A percentile compares a stretch with the other conserved stretches of the same genome.
Evolutionary conservation across 1,140 invertebrate genomes (phyloP).

Genomic region (Paralvinella palmiformis): DNA sequence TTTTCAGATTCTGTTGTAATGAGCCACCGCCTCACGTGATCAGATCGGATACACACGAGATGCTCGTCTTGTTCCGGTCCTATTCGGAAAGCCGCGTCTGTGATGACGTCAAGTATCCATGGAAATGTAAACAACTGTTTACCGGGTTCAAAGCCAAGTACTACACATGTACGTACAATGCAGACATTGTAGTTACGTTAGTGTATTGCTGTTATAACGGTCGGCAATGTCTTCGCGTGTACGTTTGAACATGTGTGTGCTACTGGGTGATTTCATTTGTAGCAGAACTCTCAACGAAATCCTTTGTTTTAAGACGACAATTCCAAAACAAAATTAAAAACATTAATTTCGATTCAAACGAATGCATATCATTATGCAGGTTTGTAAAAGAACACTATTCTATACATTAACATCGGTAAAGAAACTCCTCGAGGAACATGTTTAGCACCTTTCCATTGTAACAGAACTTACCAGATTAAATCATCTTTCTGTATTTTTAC

Average conservation of each 20-base stretch:
- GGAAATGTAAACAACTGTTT: constrained; percentile 14
- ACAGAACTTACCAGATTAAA: too few relatives aligned
- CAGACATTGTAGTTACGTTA: background rate
- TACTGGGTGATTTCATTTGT: background rate
- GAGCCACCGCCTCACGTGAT: constrained; percentile 1
- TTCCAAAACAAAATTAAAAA: background rate
- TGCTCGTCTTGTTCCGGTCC: constrained; percentile 20
- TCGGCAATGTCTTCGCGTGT: background rate
- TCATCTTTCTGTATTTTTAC: background rate
- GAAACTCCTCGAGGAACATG: background rate
- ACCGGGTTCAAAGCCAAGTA: constrained; percentile 20
- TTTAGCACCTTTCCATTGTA: background rate
- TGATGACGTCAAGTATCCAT: constrained; percentile 13
- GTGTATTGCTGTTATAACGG: background rate
- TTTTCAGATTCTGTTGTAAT: constrained; percentile 17
- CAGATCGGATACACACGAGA: constrained; percentile 14
- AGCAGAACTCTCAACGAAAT: background rate
- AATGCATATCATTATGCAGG: too few relatives aligned
- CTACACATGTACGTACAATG: constrained; percentile 2
- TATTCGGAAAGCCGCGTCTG: constrained; percentile 12
- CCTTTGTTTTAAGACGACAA: background rate
- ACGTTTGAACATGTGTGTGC: background rate
- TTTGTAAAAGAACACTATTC: too few relatives aligned
- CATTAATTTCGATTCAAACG: too few relatives aligned
- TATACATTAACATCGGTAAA: background rate